Conservation (phyloP, 53 echinoderm and acorn worm genomes). For the Holothuria scabra region DNA sequence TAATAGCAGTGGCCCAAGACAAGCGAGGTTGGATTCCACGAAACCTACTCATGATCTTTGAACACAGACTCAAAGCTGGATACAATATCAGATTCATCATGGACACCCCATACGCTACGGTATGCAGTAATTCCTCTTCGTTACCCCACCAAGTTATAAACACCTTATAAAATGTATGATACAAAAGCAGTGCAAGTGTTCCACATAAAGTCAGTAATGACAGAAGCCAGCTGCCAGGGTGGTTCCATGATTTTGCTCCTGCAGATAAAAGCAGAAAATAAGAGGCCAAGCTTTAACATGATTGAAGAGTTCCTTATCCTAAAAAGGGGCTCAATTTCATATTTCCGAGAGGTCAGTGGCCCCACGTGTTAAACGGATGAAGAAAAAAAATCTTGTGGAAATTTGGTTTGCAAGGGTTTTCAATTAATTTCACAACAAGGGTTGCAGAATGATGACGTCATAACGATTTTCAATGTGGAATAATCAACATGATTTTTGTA, state of each 20-base stretch:
- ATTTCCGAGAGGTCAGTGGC: too few relatives aligned
- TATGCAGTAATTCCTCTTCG: neutral
- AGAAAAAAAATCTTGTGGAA: too few relatives aligned
- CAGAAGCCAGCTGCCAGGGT: constrained; percentile 31
- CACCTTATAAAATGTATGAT: too few relatives aligned
- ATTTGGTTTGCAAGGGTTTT: too few relatives aligned
- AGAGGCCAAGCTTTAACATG: too few relatives aligned
- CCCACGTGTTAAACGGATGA: too few relatives aligned
- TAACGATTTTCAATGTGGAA: too few relatives aligned
- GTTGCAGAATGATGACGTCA: too few relatives aligned
- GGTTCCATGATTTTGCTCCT: constrained; percentile 2
- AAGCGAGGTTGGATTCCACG: neutral
- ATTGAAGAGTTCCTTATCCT: too few relatives aligned
- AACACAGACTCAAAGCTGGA: neutral
- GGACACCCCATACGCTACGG: neutral
- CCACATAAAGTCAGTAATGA: neutral
- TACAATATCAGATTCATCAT: neutral
- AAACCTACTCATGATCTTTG: neutral
- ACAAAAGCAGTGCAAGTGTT: neutral
- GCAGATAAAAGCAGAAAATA: neutral
- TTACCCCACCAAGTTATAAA: neutral
- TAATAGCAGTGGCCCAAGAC: constrained; percentile 16
- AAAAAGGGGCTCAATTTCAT: too few relatives aligned
- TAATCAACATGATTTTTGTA: too few relatives aligned
- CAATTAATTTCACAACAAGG: too few relatives aligned